Conservation (phyloP, 1,140 invertebrate species). For the Ylistrum balloti region DNA sequence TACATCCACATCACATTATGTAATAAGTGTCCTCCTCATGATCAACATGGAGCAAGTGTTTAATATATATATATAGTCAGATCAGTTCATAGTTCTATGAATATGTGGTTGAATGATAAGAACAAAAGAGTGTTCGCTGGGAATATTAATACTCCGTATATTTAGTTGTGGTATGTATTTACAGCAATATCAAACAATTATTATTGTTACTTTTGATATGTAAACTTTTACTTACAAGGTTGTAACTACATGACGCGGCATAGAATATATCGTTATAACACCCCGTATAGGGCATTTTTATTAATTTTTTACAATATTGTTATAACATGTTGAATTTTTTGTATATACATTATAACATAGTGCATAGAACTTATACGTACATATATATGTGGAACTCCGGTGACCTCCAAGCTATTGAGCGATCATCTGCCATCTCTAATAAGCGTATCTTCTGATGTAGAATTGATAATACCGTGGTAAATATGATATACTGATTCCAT, state of each 20-base stretch:
- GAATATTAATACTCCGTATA: constrained; percentile 1
- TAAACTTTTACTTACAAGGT: background rate
- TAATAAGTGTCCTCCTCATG: background rate
- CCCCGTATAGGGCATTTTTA: constrained; percentile 32
- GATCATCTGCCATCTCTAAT: constrained; percentile 33
- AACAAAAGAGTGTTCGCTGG: background rate
- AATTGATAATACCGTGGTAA: background rate
- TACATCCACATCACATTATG: background rate
- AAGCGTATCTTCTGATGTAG: background rate
- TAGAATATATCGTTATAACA: constrained; percentile 30
- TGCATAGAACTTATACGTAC: background rate
- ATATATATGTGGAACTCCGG: constrained; percentile 5
- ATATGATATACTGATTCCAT: too few species aligned
- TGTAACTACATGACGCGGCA: constrained; percentile 5
- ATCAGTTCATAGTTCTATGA: background rate
- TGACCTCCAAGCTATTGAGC: background rate
- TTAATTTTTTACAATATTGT: background rate
- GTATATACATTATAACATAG: background rate
- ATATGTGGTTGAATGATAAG: background rate
- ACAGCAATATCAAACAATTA: constrained; percentile 6
- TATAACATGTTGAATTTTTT: background rate
- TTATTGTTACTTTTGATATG: background rate
- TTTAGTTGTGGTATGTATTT: background rate
- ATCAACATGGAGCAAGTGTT: background rate
- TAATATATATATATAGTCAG: background rate